phyloP scores from a whole-genome alignment of 2,113 vertebrate species.

The Poicephalus meyeri region DNA sequence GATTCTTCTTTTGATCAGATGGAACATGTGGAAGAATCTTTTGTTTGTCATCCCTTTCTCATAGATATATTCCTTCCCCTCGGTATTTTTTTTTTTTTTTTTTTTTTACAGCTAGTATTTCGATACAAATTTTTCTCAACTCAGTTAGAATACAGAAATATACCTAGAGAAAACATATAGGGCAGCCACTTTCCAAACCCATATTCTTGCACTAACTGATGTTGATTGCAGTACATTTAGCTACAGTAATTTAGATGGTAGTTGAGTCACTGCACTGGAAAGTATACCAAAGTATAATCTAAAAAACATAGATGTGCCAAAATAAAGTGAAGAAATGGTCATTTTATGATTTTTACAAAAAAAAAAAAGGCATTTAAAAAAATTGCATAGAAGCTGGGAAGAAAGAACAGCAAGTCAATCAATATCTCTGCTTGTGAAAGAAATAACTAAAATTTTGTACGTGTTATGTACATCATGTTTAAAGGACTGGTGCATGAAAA shows the following conservation, averaged over 20 bases:
- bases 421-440: background rate
- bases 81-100: no score
- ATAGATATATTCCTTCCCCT: background rate
- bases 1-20: background rate
- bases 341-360: background rate
- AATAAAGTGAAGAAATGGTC: background rate
- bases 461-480: background rate
- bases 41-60: background rate
- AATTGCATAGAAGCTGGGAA: background rate
- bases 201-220: background rate
- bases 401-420: background rate
- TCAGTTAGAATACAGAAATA: background rate
- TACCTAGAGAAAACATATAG: conserved; percentile 13
- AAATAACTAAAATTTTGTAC: background rate
- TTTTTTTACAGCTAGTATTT: background rate
- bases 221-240: conserved; percentile 15
- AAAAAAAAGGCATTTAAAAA: background rate
- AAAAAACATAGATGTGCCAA: background rate
- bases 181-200: background rate
- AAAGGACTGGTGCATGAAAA: background rate
- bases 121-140: background rate
- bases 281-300: conserved; percentile 21
- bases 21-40: background rate
- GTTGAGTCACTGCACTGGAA: conserved; percentile 33
- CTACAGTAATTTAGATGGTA: conserved; percentile 20